Conservation (phyloP, 2,888 invertebrate species). For the Amiota minor region DNA sequence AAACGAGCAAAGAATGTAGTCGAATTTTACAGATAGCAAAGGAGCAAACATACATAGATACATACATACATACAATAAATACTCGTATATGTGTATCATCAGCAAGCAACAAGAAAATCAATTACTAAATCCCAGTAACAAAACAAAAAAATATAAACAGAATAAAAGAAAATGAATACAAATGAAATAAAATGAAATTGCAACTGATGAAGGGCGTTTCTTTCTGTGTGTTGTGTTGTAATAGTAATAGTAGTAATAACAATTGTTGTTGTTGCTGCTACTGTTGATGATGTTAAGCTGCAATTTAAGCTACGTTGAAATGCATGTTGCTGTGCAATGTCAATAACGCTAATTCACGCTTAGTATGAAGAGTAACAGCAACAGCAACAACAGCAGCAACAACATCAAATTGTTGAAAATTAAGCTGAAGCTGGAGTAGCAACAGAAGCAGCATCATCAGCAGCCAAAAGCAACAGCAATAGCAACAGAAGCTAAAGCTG, state of each 20-base stretch:
- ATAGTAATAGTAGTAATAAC: neutral
- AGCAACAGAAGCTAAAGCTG: slow-evolving; percentile 2
- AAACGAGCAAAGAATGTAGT: neutral
- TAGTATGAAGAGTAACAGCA: neutral
- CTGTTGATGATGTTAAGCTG: slow-evolving; percentile 3
- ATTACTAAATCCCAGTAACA: slow-evolving; percentile 10
- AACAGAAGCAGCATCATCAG: neutral
- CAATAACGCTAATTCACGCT: slow-evolving; percentile 19
- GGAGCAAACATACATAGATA: no score
- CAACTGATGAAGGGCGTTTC: neutral
- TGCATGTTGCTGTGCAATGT: neutral
- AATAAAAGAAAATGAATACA: no score
- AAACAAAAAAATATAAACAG: neutral
- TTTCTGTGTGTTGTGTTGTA: no score
- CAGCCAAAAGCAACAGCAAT: no score
- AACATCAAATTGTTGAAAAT: neutral
- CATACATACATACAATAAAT: no score
- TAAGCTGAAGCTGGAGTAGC: neutral
- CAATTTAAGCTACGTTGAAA: slow-evolving; percentile 21
- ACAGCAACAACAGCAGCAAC: neutral
- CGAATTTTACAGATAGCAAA: no score
- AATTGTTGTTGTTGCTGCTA: neutral
- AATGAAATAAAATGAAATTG: neutral
- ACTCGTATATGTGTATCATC: no score
- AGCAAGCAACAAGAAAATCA: slow-evolving; percentile 9